phyloP scores from a whole-genome alignment of 2,113 vertebrate genomes.

The Myrmophylax atrothorax region DNA sequence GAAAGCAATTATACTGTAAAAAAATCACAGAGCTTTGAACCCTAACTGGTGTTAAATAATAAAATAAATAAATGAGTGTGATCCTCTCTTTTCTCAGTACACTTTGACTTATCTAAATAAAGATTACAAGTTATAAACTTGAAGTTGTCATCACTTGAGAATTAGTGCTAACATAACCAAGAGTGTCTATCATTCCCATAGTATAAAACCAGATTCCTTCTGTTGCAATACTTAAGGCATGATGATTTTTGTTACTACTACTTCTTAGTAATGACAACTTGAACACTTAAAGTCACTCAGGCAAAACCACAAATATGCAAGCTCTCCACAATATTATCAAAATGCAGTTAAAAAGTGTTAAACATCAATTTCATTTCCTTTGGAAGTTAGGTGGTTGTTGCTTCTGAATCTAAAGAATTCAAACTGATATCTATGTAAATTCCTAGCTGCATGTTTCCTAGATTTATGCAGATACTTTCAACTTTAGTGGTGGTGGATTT shows the following conservation, averaged over 20 bases:
- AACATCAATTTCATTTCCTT: neutral
- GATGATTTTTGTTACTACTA: neutral
- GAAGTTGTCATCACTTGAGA: neutral
- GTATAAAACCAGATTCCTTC: neutral
- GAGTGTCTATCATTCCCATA: neutral
- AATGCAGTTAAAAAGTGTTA: neutral
- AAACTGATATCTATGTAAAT: neutral
- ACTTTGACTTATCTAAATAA: neutral
- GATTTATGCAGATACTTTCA: neutral
- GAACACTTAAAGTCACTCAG: neutral
- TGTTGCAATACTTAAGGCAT: neutral
- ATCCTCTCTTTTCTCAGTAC: neutral
- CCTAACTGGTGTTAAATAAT: neutral
- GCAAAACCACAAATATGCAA: neutral
- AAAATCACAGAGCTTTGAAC: neutral
- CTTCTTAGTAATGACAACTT: neutral
- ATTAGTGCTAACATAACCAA: neutral
- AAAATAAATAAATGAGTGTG: neutral
- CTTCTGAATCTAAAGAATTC: neutral
- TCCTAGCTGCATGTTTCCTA: neutral
- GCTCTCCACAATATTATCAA: neutral
- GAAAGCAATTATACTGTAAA: neutral
- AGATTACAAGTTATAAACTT: neutral
- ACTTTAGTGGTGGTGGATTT: accelerated
- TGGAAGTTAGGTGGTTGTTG: neutral